Percentiles rank a stretch among this genome's conserved stretches.
Conservation (phyloP, 1,140 invertebrate genomes). For the Copidosoma floridanum region DNA sequence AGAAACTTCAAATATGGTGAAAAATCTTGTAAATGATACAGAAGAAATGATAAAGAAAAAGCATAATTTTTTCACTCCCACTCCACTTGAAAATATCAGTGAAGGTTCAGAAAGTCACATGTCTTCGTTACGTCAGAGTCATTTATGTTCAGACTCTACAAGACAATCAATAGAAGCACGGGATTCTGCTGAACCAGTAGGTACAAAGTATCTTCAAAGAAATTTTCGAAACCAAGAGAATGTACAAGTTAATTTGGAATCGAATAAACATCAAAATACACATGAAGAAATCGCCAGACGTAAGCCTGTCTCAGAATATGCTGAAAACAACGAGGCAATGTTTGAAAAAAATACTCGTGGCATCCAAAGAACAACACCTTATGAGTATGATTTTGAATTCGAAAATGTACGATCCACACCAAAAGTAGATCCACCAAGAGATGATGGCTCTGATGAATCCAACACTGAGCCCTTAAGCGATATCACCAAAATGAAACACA, state of each 20-base stretch:
- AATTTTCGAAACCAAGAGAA: constrained; percentile 1
- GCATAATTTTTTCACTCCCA: constrained; percentile 37
- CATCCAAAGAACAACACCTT: not conserved
- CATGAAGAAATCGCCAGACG: not conserved
- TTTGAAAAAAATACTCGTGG: not conserved
- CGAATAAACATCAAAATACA: not conserved
- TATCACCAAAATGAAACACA: constrained; percentile 19
- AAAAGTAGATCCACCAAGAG: not conserved
- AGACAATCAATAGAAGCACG: constrained; percentile 22
- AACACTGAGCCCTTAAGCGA: constrained; percentile 1
- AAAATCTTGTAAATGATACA: constrained; percentile 45
- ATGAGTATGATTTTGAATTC: constrained; percentile 9
- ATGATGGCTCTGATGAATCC: not conserved
- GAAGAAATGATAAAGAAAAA: constrained; percentile 38
- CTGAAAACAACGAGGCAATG: not conserved
- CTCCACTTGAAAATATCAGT: constrained; percentile 48
- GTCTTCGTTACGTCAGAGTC: constrained; percentile 45
- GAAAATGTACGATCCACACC: not conserved
- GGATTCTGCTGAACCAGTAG: too few species aligned
- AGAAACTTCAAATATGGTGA: constrained; percentile 27
- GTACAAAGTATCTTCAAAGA: not conserved
- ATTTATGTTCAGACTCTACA: constrained; percentile 32
- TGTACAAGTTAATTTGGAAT: not conserved
- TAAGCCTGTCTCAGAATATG: not conserved
- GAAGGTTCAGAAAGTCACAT: constrained; percentile 52